These are phyloP conservation scores for Tadarida brasiliensis DNA, from an alignment of 2,797 vertebrate species.

Conservation along the genomic window DNA sequence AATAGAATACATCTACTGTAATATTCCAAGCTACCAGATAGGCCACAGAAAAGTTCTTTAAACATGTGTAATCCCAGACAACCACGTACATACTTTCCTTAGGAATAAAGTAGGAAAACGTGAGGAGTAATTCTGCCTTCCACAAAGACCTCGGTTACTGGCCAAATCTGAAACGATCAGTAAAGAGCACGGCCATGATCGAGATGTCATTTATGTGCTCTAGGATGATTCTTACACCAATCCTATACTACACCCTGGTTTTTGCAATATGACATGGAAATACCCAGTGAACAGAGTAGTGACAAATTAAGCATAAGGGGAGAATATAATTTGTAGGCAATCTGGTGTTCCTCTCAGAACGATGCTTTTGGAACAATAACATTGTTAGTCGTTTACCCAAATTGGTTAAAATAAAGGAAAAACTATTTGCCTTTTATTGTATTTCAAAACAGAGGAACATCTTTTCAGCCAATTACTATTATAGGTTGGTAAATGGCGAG, in stretches of 20 bases:
- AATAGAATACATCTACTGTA: not conserved
- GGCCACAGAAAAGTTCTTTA: not conserved
- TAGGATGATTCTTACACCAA: not conserved
- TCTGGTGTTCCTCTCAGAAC: constrained; percentile 62
- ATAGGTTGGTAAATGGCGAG: not conserved
- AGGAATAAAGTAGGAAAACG: not conserved
- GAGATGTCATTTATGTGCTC: not conserved
- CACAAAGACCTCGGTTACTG: constrained; percentile 3
- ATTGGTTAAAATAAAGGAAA: constrained; percentile 38
- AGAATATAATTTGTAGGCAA: constrained; percentile 60
- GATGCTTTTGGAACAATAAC: constrained; percentile 63
- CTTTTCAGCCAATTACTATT: not conserved
- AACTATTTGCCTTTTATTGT: constrained; percentile 9
- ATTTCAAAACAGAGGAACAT: constrained; percentile 64
- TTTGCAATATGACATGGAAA: constrained; percentile 50
- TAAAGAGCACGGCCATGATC: not conserved
- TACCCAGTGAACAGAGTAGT: constrained; percentile 45
- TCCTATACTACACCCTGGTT: not conserved
- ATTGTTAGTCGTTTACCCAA: constrained; percentile 61
- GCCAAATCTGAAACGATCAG: constrained; percentile 48
- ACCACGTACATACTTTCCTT: not conserved
- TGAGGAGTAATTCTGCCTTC: constrained; percentile 37
- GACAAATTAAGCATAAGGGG: constrained; percentile 31
- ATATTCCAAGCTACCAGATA: not conserved
- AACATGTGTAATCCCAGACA: not conserved